Percentiles rank a stretch among this genome's conserved stretches.
These are phyloP conservation scores for Plectus sambesii DNA, from an alignment of 1,140 invertebrate genomes.

Conservation along the genomic window DNA sequence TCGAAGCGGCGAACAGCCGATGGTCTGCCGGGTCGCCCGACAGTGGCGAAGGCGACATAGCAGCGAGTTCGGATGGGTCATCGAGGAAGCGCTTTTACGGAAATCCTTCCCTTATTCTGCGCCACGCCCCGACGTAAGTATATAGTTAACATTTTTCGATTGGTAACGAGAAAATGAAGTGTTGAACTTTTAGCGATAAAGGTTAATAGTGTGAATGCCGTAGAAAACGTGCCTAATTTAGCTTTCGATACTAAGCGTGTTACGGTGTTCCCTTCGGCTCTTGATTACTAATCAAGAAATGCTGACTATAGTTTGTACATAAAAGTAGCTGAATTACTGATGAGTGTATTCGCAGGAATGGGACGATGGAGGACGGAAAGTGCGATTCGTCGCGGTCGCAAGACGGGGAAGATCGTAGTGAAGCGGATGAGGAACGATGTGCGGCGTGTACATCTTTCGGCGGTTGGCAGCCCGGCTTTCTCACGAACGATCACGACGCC, in stretches of 20 bases:
- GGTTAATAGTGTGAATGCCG: too few relatives aligned
- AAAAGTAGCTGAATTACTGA: constrained; percentile 3
- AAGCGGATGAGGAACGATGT: too few relatives aligned
- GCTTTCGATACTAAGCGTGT: neutral
- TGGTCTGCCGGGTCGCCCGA: neutral
- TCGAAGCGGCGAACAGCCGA: neutral
- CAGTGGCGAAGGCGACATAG: constrained; percentile 1
- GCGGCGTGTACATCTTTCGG: constrained; percentile 22
- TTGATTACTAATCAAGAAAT: constrained; percentile 10
- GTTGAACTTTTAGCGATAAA: too few relatives aligned
- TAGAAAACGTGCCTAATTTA: too few relatives aligned
- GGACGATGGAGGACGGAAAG: neutral
- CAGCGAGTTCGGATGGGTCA: neutral
- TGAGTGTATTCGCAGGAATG: neutral
- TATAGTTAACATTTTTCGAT: too few relatives aligned
- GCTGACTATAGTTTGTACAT: constrained; percentile 7
- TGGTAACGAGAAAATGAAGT: too few relatives aligned
- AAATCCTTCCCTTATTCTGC: constrained; percentile 1
- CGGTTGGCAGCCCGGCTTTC: constrained; percentile 6
- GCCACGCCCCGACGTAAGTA: too few relatives aligned
- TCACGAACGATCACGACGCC: constrained; percentile 22
- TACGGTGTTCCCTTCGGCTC: neutral
- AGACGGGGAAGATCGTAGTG: too few relatives aligned
- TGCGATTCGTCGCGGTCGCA: constrained; percentile 2
- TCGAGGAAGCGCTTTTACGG: neutral